Evolutionary conservation across 2,888 invertebrate species (phyloP).

Genomic region (Diaperis boleti): DNA sequence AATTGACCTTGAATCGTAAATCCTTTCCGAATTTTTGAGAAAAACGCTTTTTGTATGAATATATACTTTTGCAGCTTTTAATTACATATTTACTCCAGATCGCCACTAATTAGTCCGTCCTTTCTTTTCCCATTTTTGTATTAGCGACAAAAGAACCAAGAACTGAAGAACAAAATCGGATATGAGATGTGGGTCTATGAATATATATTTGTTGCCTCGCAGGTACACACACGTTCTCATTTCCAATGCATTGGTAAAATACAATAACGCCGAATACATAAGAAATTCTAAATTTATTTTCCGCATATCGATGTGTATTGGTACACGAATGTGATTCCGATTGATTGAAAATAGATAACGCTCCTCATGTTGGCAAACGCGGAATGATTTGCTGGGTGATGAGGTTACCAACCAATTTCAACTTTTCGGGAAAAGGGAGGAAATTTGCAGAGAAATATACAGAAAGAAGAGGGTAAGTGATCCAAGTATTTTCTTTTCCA

Average conservation of each 20-base stretch:
- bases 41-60: no score
- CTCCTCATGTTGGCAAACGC: conserved; percentile 28
- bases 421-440: neutral
- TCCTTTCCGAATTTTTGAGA: no score
- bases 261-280: conserved; percentile 51
- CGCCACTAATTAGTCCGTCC: no score
- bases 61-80: no score
- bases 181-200: conserved; percentile 44
- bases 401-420: conserved; percentile 26
- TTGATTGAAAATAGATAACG: conserved; percentile 57
- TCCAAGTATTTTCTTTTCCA: no score
- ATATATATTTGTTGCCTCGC: conserved; percentile 54
- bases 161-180: no score
- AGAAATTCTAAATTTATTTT: conserved; percentile 54
- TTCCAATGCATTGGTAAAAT: conserved; percentile 56
- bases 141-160: no score
- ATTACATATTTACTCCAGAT: no score
- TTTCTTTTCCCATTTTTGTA: no score
- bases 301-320: conserved; percentile 47
- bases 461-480: no score
- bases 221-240: conserved; percentile 53
- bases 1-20: no score
- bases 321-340: conserved; percentile 59
- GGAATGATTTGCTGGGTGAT: conserved; percentile 31
- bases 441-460: neutral